Conservation (phyloP, 2,113 vertebrate species). For the Antechinus flavipes region DNA sequence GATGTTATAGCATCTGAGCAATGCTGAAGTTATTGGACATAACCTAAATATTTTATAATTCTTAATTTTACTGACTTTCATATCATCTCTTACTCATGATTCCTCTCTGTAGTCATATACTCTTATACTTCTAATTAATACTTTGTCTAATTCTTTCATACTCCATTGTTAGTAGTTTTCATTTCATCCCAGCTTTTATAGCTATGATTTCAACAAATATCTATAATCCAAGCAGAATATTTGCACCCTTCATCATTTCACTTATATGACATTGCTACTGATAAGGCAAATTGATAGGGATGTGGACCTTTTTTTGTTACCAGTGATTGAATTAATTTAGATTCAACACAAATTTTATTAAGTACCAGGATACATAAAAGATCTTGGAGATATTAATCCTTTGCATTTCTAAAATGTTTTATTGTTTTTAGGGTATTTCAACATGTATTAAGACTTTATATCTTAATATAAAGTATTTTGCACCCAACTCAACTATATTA, state of each 20-base stretch:
- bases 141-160: not conserved
- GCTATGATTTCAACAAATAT: not conserved
- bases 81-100: not conserved
- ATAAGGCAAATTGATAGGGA: not conserved
- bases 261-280: not conserved
- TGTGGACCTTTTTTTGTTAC: not conserved
- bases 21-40: not conserved
- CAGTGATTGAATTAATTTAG: not conserved
- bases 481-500: not conserved
- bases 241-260: not conserved
- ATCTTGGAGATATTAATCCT: not conserved
- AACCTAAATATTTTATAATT: not conserved
- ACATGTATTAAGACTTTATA: not conserved
- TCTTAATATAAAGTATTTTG: not conserved
- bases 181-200: not conserved
- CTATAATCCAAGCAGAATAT: conserved; percentile 1
- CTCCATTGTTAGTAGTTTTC: not conserved
- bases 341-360: not conserved
- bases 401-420: not conserved
- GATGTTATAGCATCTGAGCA: not conserved
- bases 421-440: not conserved
- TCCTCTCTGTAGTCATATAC: not conserved
- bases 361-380: not conserved
- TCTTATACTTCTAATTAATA: not conserved
- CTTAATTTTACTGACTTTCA: not conserved